Conservation (phyloP, 2,113 vertebrate species). For the Tragulus kanchil region DNA sequence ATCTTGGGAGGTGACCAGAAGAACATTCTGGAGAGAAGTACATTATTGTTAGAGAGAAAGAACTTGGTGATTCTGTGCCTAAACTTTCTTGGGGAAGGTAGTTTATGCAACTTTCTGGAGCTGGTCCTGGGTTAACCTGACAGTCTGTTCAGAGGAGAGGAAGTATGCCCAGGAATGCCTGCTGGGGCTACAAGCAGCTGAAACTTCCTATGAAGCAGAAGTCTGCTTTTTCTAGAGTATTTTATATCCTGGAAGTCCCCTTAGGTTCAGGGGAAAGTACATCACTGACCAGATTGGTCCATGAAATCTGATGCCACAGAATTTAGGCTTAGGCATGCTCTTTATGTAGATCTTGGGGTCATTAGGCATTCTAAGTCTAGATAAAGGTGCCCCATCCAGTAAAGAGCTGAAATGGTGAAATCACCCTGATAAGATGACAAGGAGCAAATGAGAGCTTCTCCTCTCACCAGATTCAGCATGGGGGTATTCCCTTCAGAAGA, state of each 20-base stretch:
- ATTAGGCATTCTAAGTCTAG: background rate
- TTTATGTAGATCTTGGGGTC: background rate
- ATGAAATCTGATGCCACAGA: background rate
- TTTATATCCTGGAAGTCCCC: background rate
- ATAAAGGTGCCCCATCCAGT: background rate
- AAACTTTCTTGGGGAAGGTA: background rate
- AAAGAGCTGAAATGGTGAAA: background rate
- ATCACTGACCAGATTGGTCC: no score
- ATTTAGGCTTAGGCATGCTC: background rate
- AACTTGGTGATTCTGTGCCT: background rate
- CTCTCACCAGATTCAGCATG: background rate
- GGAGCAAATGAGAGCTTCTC: background rate
- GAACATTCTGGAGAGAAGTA: background rate
- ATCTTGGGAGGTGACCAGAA: background rate
- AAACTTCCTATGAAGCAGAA: background rate
- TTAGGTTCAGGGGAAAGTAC: background rate
- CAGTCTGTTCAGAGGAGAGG: background rate
- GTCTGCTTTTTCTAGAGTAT: background rate
- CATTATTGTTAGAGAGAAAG: background rate
- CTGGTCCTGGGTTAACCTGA: no score
- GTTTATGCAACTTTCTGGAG: no score
- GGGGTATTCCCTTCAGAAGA: background rate
- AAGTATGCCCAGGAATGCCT: background rate
- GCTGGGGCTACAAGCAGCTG: fast-evolving
- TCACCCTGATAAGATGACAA: fast-evolving